phyloP scores from a whole-genome alignment of 1,140 invertebrate species.

The Platyscapa corneri region DNA sequence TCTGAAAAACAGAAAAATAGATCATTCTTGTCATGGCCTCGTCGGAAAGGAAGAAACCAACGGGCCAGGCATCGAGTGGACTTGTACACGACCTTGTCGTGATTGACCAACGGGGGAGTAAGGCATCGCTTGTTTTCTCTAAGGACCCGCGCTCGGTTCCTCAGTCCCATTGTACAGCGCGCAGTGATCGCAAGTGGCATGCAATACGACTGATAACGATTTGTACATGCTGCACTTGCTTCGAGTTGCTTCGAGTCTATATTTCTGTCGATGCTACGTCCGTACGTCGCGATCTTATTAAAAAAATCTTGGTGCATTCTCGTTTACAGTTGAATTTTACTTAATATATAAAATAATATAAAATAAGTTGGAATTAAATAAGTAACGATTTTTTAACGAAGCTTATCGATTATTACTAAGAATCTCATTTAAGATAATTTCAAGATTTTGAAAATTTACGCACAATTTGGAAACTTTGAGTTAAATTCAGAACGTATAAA shows the following conservation, averaged over 20 bases:
- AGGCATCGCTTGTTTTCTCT: conserved; percentile 17
- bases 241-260: background rate
- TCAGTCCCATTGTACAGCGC: conserved; percentile 42
- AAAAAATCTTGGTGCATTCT: background rate
- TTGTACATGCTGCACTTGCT: background rate
- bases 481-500: no score
- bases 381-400: no score
- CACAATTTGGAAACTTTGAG: no score
- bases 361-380: no score
- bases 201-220: background rate
- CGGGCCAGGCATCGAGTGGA: background rate
- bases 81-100: background rate
- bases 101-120: conserved; percentile 19
- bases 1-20: background rate
- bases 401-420: no score
- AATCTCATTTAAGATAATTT: no score
- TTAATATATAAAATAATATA: no score
- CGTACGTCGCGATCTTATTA: no score
- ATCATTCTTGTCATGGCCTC: background rate
- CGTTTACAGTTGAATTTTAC: background rate
- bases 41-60: background rate
- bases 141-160: background rate
- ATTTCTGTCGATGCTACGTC: background rate
- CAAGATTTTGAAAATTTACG: no score
- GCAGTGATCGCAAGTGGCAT: background rate